Conservation (phyloP, 2,113 vertebrate species). For the Cottus gobio region DNA sequence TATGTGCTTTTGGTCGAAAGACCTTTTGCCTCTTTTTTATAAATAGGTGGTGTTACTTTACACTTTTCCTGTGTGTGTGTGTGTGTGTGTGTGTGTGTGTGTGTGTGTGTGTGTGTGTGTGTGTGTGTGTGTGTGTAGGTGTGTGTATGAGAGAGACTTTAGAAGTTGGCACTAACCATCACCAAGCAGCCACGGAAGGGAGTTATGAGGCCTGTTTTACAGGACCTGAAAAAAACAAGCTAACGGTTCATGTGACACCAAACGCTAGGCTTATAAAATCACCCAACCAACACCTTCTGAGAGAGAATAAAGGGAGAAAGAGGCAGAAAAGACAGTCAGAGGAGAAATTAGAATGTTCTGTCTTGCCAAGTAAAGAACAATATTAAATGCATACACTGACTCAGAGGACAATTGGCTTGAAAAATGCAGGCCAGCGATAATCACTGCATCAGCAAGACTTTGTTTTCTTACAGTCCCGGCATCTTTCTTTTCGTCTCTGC, state of each 20-base stretch:
- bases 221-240: constrained; percentile 62
- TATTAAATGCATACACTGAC: constrained; percentile 15
- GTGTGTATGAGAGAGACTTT: not conserved
- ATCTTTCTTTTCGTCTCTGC: constrained; percentile 53
- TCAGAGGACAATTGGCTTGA: constrained; percentile 39
- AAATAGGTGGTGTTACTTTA: constrained; percentile 60
- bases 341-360: constrained; percentile 40
- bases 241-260: constrained; percentile 72
- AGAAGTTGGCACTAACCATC: constrained; percentile 48
- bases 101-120: constrained; percentile 31
- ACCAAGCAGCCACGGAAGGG: constrained; percentile 45
- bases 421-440: constrained; percentile 47
- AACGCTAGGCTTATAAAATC: constrained; percentile 66
- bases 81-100: constrained; percentile 31
- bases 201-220: constrained; percentile 74
- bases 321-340: constrained; percentile 47
- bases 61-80: constrained; percentile 51
- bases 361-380: constrained; percentile 11
- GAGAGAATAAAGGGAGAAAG: constrained; percentile 6
- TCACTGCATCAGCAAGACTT: constrained; percentile 69
- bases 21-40: constrained; percentile 48
- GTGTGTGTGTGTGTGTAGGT: constrained; percentile 3
- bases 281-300: constrained; percentile 59
- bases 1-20: constrained; percentile 52
- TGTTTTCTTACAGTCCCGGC: constrained; percentile 63